phyloP scores from a whole-genome alignment of 30 jellyfish, hydroid and myxozoan genomes.

The Calvadosia cruxmelitensis region DNA sequence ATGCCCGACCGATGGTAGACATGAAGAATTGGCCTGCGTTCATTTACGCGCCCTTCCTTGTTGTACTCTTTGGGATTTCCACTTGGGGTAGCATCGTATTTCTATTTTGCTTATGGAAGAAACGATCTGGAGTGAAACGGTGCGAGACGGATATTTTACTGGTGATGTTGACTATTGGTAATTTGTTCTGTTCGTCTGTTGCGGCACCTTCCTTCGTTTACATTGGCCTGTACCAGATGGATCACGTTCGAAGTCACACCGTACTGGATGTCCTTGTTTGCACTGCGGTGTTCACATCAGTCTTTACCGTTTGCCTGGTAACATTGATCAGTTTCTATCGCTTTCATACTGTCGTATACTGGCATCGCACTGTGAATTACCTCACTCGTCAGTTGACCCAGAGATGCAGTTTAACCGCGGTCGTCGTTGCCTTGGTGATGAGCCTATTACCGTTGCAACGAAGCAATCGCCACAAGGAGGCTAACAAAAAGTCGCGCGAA shows the following conservation, averaged over 20 bases:
- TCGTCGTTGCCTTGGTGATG: background rate
- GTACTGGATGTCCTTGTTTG: background rate
- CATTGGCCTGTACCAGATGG: background rate
- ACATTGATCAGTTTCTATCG: background rate
- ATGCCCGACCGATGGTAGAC: too few species aligned
- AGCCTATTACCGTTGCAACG: background rate
- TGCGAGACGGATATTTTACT: background rate
- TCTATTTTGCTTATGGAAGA: background rate
- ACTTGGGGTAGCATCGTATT: background rate
- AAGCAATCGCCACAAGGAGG: background rate
- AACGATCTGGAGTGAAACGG: background rate
- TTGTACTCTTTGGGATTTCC: too few species aligned
- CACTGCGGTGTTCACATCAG: background rate
- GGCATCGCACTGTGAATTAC: background rate
- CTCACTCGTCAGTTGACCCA: background rate
- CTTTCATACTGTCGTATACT: background rate
- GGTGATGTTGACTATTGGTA: background rate
- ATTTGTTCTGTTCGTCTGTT: background rate
- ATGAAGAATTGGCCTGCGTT: too few species aligned
- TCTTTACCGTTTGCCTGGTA: background rate
- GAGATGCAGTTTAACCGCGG: background rate
- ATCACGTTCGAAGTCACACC: background rate
- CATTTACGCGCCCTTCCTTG: too few species aligned
- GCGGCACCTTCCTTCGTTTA: background rate
- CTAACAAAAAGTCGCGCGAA: too few species aligned